Conservation (phyloP, 2,888 invertebrate genomes). For the Dioctria linearis region DNA sequence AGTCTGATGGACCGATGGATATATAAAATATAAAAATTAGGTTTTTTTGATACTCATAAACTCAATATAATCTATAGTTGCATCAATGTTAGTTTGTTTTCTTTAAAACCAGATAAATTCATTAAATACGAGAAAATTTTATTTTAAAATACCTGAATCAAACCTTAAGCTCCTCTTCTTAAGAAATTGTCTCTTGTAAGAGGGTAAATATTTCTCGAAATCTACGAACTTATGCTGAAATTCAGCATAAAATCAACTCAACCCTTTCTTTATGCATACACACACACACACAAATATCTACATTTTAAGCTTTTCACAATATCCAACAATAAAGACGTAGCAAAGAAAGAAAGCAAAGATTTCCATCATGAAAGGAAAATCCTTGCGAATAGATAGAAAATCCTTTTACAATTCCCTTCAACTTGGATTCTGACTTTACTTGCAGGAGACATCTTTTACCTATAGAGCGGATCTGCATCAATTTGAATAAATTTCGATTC, state of each 20-base stretch:
- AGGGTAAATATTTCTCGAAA: conserved; percentile 24
- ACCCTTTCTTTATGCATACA: background rate
- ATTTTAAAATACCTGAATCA: too few species aligned
- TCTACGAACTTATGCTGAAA: conserved; percentile 31
- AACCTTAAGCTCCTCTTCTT: background rate
- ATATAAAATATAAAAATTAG: too few species aligned
- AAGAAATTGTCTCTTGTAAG: background rate
- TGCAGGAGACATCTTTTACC: conserved; percentile 50
- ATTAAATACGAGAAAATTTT: too few species aligned
- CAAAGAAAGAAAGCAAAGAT: conserved; percentile 49
- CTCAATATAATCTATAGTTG: too few species aligned
- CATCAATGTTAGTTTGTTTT: too few species aligned
- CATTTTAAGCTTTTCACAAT: conserved; percentile 42
- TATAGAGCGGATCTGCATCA: conserved; percentile 50
- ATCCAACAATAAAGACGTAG: conserved; percentile 36
- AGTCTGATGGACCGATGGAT: too few species aligned
- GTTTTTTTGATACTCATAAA: too few species aligned
- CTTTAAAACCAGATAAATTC: too few species aligned
- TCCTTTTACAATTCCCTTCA: conserved; percentile 49
- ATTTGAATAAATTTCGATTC: conserved; percentile 51
- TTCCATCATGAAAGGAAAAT: conserved; percentile 47
- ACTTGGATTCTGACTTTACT: conserved; percentile 35
- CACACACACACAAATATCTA: too few species aligned
- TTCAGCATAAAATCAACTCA: conserved; percentile 46
- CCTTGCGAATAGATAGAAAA: conserved; percentile 47